These are phyloP conservation scores for Polymixis flavicincta DNA, from an alignment of 2,888 invertebrate genomes.

Conservation along the genomic window DNA sequence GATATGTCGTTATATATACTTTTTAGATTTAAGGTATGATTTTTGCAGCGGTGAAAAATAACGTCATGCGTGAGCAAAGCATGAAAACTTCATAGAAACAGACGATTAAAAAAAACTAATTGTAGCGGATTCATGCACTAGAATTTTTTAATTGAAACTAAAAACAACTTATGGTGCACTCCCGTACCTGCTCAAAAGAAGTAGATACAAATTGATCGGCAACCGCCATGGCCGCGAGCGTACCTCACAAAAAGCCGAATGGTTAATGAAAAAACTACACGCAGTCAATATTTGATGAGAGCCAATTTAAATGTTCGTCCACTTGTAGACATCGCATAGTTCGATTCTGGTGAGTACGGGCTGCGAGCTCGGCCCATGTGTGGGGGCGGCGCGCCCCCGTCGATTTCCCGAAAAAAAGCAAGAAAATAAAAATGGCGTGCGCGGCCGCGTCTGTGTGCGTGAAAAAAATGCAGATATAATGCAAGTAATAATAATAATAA, in stretches of 20 bases:
- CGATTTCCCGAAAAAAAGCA: constrained; percentile 86
- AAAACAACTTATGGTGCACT: constrained; percentile 57
- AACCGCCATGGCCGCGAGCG: constrained; percentile 73
- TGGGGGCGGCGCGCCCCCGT: constrained; percentile 80
- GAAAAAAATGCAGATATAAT: constrained; percentile 90
- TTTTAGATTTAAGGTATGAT: not conserved
- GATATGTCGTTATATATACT: not conserved
- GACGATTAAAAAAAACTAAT: constrained; percentile 11
- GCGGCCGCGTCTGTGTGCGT: constrained; percentile 84
- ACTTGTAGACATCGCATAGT: constrained; percentile 91
- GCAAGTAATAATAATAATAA: constrained; percentile 91
- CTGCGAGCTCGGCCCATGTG: constrained; percentile 74
- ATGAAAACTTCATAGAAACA: not conserved
- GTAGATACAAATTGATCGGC: constrained; percentile 81
- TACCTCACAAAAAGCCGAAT: constrained; percentile 84
- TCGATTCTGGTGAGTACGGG: constrained; percentile 77
- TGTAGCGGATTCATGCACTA: constrained; percentile 38
- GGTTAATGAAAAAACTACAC: constrained; percentile 90
- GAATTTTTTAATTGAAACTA: constrained; percentile 56
- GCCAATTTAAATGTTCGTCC: constrained; percentile 90
- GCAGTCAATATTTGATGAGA: constrained; percentile 90
- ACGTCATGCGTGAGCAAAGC: constrained; percentile 1
- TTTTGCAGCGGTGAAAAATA: not conserved
- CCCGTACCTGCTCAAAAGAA: constrained; percentile 76
- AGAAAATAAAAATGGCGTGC: constrained; percentile 88